Evolutionary conservation across 1,140 invertebrate genomes (phyloP).

Genomic region (Drosophila mauritiana): DNA sequence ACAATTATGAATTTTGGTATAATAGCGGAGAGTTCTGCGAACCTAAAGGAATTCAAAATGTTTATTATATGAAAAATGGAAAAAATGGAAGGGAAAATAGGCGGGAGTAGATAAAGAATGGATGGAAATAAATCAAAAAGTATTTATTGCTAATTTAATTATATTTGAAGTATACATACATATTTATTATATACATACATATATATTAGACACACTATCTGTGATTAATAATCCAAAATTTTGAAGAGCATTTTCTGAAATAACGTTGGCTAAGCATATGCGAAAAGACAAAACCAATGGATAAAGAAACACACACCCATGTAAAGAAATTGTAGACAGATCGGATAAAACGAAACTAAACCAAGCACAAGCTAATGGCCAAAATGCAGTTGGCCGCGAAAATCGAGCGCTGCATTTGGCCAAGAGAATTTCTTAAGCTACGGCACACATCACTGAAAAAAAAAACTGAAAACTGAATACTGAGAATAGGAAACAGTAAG

Average conservation of each 20-base stretch:
- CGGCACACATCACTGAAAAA: slow-evolving; percentile 41
- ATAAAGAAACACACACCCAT: slow-evolving; percentile 37
- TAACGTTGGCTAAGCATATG: slow-evolving; percentile 75
- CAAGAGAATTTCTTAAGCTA: slow-evolving; percentile 43
- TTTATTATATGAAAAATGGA: slow-evolving; percentile 55
- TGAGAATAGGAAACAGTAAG: slow-evolving; percentile 1
- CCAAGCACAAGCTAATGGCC: slow-evolving; percentile 50
- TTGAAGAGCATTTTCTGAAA: slow-evolving; percentile 84
- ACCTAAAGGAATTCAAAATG: slow-evolving; percentile 41
- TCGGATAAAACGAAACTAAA: slow-evolving; percentile 70
- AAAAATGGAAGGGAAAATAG: slow-evolving; percentile 17
- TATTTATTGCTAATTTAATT: slow-evolving; percentile 84
- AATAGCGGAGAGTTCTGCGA: slow-evolving; percentile 57
- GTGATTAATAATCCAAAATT: slow-evolving; percentile 85
- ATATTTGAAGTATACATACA: slow-evolving; percentile 83
- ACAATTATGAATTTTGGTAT: slow-evolving; percentile 55
- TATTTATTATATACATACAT: slow-evolving; percentile 83
- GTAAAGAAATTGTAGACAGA: slow-evolving; percentile 65
- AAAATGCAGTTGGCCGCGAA: slow-evolving; percentile 8
- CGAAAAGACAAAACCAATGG: slow-evolving; percentile 52
- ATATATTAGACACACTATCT: slow-evolving; percentile 85
- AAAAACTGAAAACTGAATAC: slow-evolving; percentile 22
- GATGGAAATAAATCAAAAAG: slow-evolving; percentile 54
- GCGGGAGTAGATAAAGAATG: slow-evolving; percentile 21
- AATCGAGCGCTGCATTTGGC: slow-evolving; percentile 15